Percentiles rank a stretch among this genome's conserved stretches.
Evolutionary conservation across 2,797 vertebrate species (phyloP).

Genomic region (Apogon hyalosoma): DNA sequence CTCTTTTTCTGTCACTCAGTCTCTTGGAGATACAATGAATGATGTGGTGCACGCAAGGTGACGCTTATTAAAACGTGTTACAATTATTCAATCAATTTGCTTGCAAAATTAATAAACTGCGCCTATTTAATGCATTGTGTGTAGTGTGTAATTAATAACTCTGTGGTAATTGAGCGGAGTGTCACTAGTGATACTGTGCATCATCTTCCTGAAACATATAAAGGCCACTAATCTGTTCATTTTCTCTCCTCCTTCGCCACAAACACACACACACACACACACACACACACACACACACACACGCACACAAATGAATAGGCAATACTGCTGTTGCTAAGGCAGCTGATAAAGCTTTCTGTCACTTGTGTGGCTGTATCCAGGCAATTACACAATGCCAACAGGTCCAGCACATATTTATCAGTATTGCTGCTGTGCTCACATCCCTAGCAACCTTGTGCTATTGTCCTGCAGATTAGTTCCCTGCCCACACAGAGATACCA

Average conservation of each 20-base stretch:
- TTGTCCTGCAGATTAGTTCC: conserved; percentile 59
- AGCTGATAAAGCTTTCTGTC: conserved; percentile 69
- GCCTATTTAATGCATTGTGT: background rate
- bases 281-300: conserved; percentile 9
- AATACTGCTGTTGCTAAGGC: conserved; percentile 85
- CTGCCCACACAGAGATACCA: conserved; percentile 44
- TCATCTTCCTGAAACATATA: conserved; percentile 3
- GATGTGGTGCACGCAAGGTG: conserved; percentile 4
- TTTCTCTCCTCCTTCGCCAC: conserved; percentile 5
- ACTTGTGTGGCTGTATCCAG: conserved; percentile 82
- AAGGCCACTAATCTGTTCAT: conserved; percentile 10
- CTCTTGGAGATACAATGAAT: conserved; percentile 20
- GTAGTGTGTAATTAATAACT: conserved; percentile 9
- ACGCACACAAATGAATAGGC: conserved; percentile 33
- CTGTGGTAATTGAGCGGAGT: background rate
- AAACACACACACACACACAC: background rate
- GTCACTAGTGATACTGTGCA: conserved; percentile 17
- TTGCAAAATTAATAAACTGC: conserved; percentile 3
- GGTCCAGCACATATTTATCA: conserved; percentile 83
- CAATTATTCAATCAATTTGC: background rate
- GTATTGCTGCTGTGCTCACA: conserved; percentile 49
- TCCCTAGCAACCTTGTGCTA: conserved; percentile 64
- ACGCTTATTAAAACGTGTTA: background rate
- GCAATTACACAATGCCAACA: conserved; percentile 77
- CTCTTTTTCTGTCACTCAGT: conserved; percentile 30